Conservation (phyloP, 2,113 vertebrate genomes). For the Drymodes brunneopygia region DNA sequence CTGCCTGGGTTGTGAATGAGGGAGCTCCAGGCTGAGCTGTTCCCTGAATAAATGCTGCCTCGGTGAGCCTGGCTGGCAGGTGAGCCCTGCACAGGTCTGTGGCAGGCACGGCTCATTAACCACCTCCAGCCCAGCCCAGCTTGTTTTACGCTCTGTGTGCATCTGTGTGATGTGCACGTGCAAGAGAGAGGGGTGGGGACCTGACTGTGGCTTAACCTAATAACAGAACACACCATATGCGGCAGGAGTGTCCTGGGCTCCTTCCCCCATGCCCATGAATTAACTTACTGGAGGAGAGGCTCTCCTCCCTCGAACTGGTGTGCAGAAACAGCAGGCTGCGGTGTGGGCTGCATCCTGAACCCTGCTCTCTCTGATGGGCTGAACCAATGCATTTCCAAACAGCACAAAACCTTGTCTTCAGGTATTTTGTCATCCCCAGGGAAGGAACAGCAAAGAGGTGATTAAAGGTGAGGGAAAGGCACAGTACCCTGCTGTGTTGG, state of each 20-base stretch:
- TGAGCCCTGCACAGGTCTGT: not conserved
- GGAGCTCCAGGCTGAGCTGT: not conserved
- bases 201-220: not conserved
- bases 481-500: not conserved
- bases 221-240: fast-evolving
- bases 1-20: not conserved
- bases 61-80: fast-evolving
- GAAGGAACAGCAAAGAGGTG: not conserved
- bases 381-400: not conserved
- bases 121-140: not conserved
- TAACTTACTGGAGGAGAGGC: not conserved
- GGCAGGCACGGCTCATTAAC: not conserved
- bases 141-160: not conserved
- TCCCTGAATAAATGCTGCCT: not conserved
- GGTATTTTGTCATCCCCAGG: not conserved
- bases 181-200: not conserved
- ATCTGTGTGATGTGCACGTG: fast-evolving
- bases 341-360: not conserved
- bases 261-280: not conserved
- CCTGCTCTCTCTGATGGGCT: not conserved
- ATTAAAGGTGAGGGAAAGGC: not conserved
- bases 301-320: not conserved
- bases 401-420: not conserved
- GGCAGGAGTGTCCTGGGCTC: not conserved
- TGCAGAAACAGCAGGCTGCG: not conserved